phyloP scores from a whole-genome alignment of 2,797 vertebrate genomes.

The Crotalus adamanteus region DNA sequence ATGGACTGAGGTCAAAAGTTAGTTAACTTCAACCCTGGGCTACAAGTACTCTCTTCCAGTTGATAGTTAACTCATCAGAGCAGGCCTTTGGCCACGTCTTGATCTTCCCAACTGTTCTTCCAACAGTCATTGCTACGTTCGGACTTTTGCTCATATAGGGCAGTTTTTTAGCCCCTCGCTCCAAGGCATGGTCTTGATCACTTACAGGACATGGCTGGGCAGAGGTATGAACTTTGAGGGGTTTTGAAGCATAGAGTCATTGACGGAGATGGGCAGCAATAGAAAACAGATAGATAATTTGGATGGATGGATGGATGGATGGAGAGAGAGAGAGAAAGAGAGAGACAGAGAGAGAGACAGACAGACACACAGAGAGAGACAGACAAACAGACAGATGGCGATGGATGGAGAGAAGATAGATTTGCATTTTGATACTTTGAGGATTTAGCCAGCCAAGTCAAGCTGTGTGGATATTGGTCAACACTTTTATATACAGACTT shows the following conservation, averaged over 20 bases:
- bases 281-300: too few relatives aligned
- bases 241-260: not conserved
- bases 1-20: not conserved
- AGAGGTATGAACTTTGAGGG: not conserved
- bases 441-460: not conserved
- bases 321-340: too few relatives aligned
- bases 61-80: not conserved
- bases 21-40: too few relatives aligned
- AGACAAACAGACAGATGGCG: too few relatives aligned
- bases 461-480: not conserved
- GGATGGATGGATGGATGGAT: too few relatives aligned
- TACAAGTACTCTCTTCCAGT: too few relatives aligned
- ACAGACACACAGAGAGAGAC: fast-evolving
- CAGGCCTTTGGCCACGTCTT: not conserved
- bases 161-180: not conserved
- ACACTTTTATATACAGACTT: not conserved
- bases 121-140: not conserved
- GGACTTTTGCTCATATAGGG: not conserved
- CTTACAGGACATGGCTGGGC: too few relatives aligned
- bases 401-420: not conserved
- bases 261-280: too few relatives aligned
- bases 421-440: not conserved
- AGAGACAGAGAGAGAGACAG: too few relatives aligned
- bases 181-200: not conserved
- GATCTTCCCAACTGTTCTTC: not conserved